These are phyloP conservation scores for Gymnothorax javanicus DNA, from an alignment of 2,797 vertebrate species.

Conservation along the genomic window DNA sequence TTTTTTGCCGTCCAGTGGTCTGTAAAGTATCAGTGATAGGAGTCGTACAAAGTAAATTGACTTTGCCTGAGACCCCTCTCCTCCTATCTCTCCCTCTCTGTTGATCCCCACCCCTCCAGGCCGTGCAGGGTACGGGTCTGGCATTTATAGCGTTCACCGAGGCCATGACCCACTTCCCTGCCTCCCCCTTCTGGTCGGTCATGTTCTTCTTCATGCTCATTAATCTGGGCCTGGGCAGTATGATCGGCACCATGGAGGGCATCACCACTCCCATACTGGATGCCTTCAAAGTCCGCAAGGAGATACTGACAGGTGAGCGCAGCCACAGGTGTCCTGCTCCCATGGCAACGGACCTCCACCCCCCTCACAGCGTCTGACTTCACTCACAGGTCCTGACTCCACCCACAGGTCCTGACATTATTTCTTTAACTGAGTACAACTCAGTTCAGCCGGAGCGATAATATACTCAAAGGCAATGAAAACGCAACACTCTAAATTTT, in stretches of 20 bases:
- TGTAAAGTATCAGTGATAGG: no score
- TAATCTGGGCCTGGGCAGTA: constrained; percentile 92
- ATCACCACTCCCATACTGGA: constrained; percentile 92
- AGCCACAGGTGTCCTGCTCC: neutral
- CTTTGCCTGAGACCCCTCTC: no score
- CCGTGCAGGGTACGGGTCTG: constrained; percentile 91
- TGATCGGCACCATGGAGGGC: constrained; percentile 96
- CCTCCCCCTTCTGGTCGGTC: constrained; percentile 92
- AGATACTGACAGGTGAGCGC: constrained; percentile 87
- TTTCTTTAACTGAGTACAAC: no score
- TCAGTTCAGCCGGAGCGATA: neutral
- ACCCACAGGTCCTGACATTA: neutral
- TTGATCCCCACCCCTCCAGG: constrained; percentile 62
- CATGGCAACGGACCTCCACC: neutral
- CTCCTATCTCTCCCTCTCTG: neutral
- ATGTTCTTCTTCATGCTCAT: constrained; percentile 99
- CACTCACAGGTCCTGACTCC: neutral
- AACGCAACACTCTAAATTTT: no score
- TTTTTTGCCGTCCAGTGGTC: no score
- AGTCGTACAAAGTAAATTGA: no score
- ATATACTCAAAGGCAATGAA: no score
- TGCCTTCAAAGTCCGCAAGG: constrained; percentile 92
- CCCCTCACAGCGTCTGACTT: neutral
- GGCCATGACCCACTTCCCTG: constrained; percentile 95
- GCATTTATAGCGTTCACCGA: constrained; percentile 97